These are phyloP conservation scores for Fundulus diaphanus DNA, from an alignment of 2,797 vertebrate species.

Conservation along the genomic window DNA sequence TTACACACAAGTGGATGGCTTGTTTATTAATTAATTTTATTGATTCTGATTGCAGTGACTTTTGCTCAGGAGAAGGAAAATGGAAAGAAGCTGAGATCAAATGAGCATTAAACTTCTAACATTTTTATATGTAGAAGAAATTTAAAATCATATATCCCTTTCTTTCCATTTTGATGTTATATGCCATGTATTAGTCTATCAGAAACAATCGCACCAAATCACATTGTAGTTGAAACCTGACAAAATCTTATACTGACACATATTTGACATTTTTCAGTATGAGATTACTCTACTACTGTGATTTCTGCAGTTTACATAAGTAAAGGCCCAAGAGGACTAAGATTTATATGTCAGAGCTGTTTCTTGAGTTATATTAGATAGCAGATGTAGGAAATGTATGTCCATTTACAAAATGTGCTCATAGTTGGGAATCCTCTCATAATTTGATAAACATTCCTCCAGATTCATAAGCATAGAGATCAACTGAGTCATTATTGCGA, in stretches of 20 bases:
- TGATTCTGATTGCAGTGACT: background rate
- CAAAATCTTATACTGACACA: too few relatives aligned
- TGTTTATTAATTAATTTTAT: background rate
- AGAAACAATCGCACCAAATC: background rate
- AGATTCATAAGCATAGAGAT: slow-evolving; percentile 47
- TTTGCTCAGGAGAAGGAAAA: background rate
- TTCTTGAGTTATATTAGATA: too few relatives aligned
- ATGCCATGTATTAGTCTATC: background rate
- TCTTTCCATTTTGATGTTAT: too few relatives aligned
- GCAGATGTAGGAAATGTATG: too few relatives aligned
- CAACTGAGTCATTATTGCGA: slow-evolving; percentile 9
- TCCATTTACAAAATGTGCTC: too few relatives aligned
- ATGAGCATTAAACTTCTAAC: background rate
- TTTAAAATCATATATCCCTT: background rate
- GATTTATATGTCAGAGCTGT: too few relatives aligned
- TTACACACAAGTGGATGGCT: background rate
- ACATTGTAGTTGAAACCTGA: background rate
- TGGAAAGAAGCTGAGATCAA: background rate
- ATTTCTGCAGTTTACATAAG: too few relatives aligned
- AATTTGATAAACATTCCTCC: too few relatives aligned
- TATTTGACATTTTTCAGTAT: background rate
- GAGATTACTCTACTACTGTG: background rate
- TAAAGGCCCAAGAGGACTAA: too few relatives aligned
- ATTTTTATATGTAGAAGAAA: background rate
- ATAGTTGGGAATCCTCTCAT: too few relatives aligned